These are phyloP conservation scores for Acanthochromis polyacanthus DNA, from an alignment of 2,113 vertebrate genomes.

Conservation along the genomic window DNA sequence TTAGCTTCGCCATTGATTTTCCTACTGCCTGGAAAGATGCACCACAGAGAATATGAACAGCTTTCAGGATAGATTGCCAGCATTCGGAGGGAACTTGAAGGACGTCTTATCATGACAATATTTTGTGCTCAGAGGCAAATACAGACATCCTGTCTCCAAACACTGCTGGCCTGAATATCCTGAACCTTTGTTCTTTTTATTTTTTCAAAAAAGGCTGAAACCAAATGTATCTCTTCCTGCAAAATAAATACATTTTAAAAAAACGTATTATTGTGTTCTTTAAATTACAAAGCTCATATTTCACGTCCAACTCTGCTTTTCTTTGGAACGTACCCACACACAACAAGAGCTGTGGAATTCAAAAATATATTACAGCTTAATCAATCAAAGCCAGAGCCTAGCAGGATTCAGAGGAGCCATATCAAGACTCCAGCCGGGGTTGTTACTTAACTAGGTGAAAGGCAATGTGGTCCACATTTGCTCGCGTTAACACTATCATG, in stretches of 20 bases:
- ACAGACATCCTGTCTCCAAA: constrained; percentile 10
- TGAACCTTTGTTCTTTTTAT: background rate
- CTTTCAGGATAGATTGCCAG: constrained; percentile 62
- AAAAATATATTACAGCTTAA: background rate
- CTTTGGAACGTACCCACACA: background rate
- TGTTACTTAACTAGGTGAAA: constrained; percentile 28
- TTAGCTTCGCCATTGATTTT: constrained; percentile 70
- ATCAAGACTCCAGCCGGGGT: background rate
- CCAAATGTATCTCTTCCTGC: background rate
- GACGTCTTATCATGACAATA: constrained; percentile 54
- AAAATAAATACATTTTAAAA: background rate
- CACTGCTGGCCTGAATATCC: constrained; percentile 3
- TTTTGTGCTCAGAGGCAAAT: constrained; percentile 34
- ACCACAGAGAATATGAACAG: constrained; percentile 53
- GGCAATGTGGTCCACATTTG: constrained; percentile 45
- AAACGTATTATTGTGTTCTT: background rate
- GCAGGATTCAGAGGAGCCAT: background rate
- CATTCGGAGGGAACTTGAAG: constrained; percentile 49
- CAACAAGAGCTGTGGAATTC: background rate
- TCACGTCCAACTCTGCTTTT: background rate
- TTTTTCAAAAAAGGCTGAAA: constrained; percentile 18
- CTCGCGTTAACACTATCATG: constrained; percentile 34
- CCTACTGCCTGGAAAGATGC: constrained; percentile 40
- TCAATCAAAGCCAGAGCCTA: constrained; percentile 1
- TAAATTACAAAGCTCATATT: background rate